Evolutionary conservation across 2,888 invertebrate genomes (phyloP).

Genomic region (Aphidoletes aphidimyza): DNA sequence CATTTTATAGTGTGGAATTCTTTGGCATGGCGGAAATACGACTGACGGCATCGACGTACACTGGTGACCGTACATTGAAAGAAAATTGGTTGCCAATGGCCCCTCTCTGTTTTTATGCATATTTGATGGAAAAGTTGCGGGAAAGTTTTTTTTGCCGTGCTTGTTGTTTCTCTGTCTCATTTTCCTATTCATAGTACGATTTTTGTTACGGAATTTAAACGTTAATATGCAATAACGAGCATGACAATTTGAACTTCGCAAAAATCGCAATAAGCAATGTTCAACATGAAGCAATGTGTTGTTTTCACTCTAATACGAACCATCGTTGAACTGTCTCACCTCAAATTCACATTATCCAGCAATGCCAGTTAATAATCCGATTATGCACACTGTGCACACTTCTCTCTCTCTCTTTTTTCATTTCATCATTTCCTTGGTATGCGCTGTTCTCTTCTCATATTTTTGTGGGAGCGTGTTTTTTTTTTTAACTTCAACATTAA

Average conservation of each 20-base stretch:
- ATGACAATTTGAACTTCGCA: background rate
- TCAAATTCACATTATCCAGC: background rate
- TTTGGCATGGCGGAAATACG: no score
- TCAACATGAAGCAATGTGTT: constrained; percentile 1
- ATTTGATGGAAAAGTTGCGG: background rate
- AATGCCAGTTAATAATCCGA: constrained; percentile 15
- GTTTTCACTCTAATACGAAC: background rate
- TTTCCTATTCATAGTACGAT: constrained; percentile 14
- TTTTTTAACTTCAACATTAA: background rate
- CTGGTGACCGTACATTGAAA: no score
- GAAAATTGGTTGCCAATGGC: no score
- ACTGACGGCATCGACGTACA: no score
- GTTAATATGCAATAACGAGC: constrained; percentile 19
- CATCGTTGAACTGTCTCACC: background rate
- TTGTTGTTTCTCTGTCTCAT: no score
- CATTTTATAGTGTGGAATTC: background rate
- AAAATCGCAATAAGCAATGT: background rate
- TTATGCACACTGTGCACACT: no score
- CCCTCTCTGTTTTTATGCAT: no score
- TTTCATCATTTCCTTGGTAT: background rate
- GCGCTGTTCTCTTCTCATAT: background rate
- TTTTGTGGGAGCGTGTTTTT: background rate
- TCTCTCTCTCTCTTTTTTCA: background rate
- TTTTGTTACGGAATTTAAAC: background rate
- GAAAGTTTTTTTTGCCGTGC: background rate